Base-by-base conservation (phyloP, 2,888 invertebrate species). In the Rhabditoides inermis region DNA sequence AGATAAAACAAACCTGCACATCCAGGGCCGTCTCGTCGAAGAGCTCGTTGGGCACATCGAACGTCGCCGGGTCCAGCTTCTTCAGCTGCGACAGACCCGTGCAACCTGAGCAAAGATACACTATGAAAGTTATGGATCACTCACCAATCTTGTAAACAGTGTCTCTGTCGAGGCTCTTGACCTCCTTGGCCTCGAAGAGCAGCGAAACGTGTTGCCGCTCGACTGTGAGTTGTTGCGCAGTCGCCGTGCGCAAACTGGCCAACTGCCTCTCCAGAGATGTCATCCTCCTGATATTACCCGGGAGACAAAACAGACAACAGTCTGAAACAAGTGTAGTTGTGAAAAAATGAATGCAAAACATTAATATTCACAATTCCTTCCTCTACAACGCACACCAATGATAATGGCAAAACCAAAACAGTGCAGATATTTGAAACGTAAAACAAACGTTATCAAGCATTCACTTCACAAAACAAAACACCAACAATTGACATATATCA, bases 151-250 rank as follows among this genome's bases (percentile, higher is more conserved):
- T 86, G 77, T 85, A 88, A 64, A 90, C 85, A 0, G 86, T 86
- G 61, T 88, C 86, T 46, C 85, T 83, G 70, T 88, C 88, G 69
- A 90, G 84, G 39, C 83, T 83, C 0, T 90, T 88, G 0, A 92
- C 94, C 78, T 91, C 90, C 74, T 86, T 86, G 0, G 86, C 84
- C 72, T 89, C 86, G 77, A 92, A 95, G 1, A 95, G 79, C 63
- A 95, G 82, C 0, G 94, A 92, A 12, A 85, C 83, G 44, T 84
- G 68, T 6, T 63, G 58, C 37, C 61, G 61, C 45, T 72, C 71
- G 35, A 68, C 61, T 63, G 67, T 72, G 63, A 63, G 69, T 62
- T 58, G 68, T 56, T 74, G 73, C 10, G 77, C 74, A 25, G 77
- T 75, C 1, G 79, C 77, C 27, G 77, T 74, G 40, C 78, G 76